Base-by-base conservation (phyloP, 1,140 invertebrate genomes). In the Oryctes rhinoceros region DNA sequence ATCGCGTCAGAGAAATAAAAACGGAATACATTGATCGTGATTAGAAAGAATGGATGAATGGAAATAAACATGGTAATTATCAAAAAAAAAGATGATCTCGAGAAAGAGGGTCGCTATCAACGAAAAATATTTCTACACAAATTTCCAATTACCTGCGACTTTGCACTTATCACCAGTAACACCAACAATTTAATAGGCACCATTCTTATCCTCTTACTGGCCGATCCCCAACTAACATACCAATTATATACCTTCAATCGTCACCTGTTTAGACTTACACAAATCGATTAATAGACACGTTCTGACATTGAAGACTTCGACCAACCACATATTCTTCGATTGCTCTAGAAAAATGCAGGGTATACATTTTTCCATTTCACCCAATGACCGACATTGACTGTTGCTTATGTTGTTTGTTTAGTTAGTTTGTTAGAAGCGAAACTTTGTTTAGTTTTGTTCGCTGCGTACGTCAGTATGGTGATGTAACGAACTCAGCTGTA, bases 371-470 rank as follows among this genome's bases (percentile, higher is more conserved):
- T 62, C 20, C 65, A 24, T 11, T 35, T 35, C 24, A 71, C 65
- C 13, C 11, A 37, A 4, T 71, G 65, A 71, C 65, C 65, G 65
- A 71, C 65, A 71, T 71, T 71, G 65, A 71, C 65, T 59, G 35
- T 35, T 9, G 18, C 65, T 13, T 24, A 10, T 35, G 20, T 71
- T 71, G 20, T 71, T 71, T 71, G 65, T 71, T 71, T 71, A 7
- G 24, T 20, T 30, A 30, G 24, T 30, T 30, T 71, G 4, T 71
- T 20, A 20, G 24, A 71, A 71, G 9, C 24, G 35, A 24, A 35
- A 71, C 11, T 30, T 30, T 30, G 24, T 30, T 30, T 71, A 24
- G 9, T 71, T 20, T 71, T 9, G 7, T 35, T 71, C 35, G 1
- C 30, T 71, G 3, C 5, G 3, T 71, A 37, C 53, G 53, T 62